Evolutionary conservation across 2,113 vertebrate species (phyloP), one percentile per base, ranked within the genome.

Genomic region (Callithrix jacchus): DNA sequence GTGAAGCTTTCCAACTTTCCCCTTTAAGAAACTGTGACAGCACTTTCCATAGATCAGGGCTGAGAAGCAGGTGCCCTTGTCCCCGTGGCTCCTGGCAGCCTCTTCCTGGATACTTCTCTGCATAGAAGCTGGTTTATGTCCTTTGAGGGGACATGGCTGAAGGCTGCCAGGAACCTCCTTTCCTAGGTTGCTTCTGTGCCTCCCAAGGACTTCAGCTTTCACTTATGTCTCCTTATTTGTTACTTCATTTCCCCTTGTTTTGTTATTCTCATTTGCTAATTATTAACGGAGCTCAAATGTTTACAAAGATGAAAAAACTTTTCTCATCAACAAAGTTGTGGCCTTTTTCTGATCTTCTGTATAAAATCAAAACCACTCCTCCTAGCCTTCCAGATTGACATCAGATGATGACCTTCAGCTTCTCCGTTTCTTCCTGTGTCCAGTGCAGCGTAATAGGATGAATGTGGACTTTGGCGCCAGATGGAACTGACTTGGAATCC

Each of bases 261-360:
- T 71, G 25, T 47, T n/a, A 9, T 17, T 64, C 27, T 71, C 66
- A 49, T 83, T 95, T 91, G 21, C 14, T 58, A 96, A 71, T 91
- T 79, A 73, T 82, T 89, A 93, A 52, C 37, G 81, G 77, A 76
- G 49, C 49, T 93, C 52, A 73, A 45, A 73, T 11, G 23, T 79
- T 91, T 93, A 64, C 18, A 80, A 70, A 85, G 37, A 70, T 81
- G n/a, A 74, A 56, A 88, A 74, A 37, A 71, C 25, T 74, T 30
- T 20, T 85, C 11, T 56, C 30, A 25, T 87, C 56, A 73, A 61
- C 80, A 66, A 82, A 58, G 6, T 47, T 68, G 66, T 14, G n/a
- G 35, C 6, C 47, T 71, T 84, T 73, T 47, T 35, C 13, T 47
- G 30, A 9, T 80, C 49, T 89, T 76, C 73, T 6, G 2, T 87